A percentile compares a stretch with the other conserved stretches of the same genome.
phyloP scores from a whole-genome alignment of 1,140 invertebrate genomes.

The Stegodyphus dumicola region DNA sequence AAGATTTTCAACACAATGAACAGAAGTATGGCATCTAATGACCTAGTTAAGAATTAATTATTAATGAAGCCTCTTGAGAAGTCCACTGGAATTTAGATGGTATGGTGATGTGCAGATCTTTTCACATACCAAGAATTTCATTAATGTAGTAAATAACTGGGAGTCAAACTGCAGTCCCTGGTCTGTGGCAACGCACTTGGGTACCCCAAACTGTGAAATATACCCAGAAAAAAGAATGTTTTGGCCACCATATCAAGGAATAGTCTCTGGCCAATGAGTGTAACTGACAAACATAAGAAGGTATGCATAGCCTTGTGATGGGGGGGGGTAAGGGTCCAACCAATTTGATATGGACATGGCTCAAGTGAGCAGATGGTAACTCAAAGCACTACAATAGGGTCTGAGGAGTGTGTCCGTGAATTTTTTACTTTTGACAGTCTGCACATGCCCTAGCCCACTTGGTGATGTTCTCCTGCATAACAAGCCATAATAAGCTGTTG shows the following conservation, averaged over 20 bases:
- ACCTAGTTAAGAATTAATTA: background rate
- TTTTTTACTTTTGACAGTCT: background rate
- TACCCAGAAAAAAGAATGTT: background rate
- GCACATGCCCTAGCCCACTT: background rate
- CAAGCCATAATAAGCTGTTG: background rate
- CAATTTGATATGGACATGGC: background rate
- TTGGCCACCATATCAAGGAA: background rate
- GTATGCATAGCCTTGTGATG: background rate
- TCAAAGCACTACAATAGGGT: background rate
- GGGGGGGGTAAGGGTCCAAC: background rate
- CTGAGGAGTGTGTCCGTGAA: background rate
- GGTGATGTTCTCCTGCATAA: background rate
- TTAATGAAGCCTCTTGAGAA: background rate
- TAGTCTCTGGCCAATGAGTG: slow-evolving; percentile 1
- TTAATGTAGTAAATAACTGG: background rate
- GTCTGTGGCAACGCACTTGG: background rate
- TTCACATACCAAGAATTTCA: background rate
- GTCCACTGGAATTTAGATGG: background rate
- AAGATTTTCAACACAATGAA: background rate
- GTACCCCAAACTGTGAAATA: background rate
- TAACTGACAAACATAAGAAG: slow-evolving; percentile 3
- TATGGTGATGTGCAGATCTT: background rate
- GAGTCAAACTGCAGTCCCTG: background rate
- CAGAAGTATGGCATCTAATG: background rate
- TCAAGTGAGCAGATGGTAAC: background rate